Percentiles rank a stretch among this genome's conserved stretches.
Evolutionary conservation across 2,113 vertebrate species (phyloP).

Genomic region (Verasper variegatus): DNA sequence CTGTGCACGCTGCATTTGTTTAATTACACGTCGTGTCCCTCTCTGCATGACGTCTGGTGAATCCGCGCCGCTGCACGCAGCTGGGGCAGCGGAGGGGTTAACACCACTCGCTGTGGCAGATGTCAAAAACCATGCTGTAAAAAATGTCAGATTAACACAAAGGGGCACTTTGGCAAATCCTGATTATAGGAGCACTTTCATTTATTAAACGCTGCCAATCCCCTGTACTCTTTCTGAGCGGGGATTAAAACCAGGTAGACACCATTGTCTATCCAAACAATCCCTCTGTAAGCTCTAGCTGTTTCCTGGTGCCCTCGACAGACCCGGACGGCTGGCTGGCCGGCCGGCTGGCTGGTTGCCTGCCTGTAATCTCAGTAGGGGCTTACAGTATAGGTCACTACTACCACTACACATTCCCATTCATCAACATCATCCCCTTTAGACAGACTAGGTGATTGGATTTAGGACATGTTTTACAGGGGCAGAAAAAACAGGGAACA

Average conservation of each 20-base stretch:
- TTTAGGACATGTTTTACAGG: slow-evolving; percentile 80
- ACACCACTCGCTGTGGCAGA: slow-evolving; percentile 77
- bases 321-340: slow-evolving; percentile 10
- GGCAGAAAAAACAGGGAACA: slow-evolving; percentile 43
- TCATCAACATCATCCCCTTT: slow-evolving; percentile 76
- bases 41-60: neutral
- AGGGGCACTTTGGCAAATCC: slow-evolving; percentile 85
- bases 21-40: neutral
- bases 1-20: no score
- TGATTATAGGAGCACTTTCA: slow-evolving; percentile 85
- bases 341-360: slow-evolving; percentile 47
- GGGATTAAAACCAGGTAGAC: slow-evolving; percentile 85
- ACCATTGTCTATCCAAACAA: slow-evolving; percentile 83
- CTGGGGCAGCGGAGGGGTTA: slow-evolving; percentile 60
- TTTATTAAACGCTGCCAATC: slow-evolving; percentile 86
- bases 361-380: slow-evolving; percentile 68
- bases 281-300: slow-evolving; percentile 74
- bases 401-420: slow-evolving; percentile 68
- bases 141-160: slow-evolving; percentile 86
- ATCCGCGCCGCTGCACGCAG: slow-evolving; percentile 9
- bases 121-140: slow-evolving; percentile 85
- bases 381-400: slow-evolving; percentile 71
- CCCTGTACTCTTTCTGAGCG: slow-evolving; percentile 72
- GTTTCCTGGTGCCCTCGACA: slow-evolving; percentile 55
- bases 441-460: slow-evolving; percentile 77